Conservation (phyloP, 2,113 vertebrate genomes). For the Pachypanchax playfairii region DNA sequence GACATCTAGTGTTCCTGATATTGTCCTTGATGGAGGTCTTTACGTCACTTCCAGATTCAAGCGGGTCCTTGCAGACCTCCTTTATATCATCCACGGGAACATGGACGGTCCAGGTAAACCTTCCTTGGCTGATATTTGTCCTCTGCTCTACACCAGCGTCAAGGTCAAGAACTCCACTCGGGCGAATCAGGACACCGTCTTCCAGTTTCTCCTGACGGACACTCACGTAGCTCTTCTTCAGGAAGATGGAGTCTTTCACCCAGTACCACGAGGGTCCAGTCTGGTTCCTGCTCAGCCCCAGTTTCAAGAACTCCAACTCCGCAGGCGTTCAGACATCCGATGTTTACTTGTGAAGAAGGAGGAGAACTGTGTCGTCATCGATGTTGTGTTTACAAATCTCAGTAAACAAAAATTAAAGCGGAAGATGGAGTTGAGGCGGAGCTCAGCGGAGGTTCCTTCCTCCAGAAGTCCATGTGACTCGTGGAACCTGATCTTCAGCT, state of each 20-base stretch:
- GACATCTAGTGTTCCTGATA: constrained; percentile 68
- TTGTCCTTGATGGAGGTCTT: constrained; percentile 69
- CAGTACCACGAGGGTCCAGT: constrained; percentile 19
- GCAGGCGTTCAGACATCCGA: constrained; percentile 66
- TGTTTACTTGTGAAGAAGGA: constrained; percentile 73
- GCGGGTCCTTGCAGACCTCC: constrained; percentile 79
- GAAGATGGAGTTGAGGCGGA: constrained; percentile 22
- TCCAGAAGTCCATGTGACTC: constrained; percentile 32
- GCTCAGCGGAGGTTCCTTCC: rapidly evolving
- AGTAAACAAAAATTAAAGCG: neutral
- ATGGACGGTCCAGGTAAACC: constrained; percentile 68
- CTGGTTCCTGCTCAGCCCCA: constrained; percentile 46
- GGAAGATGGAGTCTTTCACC: constrained; percentile 69
- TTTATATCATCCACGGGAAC: constrained; percentile 84
- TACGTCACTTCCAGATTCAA: constrained; percentile 80
- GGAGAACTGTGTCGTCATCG: constrained; percentile 62
- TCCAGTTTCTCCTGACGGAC: constrained; percentile 79
- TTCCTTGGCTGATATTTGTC: constrained; percentile 70
- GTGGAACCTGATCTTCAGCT: constrained; percentile 83
- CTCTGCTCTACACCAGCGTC: constrained; percentile 82
- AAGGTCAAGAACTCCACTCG: constrained; percentile 46
- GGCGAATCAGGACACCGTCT: constrained; percentile 8
- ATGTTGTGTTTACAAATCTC: constrained; percentile 73
- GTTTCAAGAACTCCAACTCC: constrained; percentile 69
- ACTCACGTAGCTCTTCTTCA: constrained; percentile 77